Base-by-base conservation (phyloP, 2,113 vertebrate species). In the Cyphomyrus discorhynchus region DNA sequence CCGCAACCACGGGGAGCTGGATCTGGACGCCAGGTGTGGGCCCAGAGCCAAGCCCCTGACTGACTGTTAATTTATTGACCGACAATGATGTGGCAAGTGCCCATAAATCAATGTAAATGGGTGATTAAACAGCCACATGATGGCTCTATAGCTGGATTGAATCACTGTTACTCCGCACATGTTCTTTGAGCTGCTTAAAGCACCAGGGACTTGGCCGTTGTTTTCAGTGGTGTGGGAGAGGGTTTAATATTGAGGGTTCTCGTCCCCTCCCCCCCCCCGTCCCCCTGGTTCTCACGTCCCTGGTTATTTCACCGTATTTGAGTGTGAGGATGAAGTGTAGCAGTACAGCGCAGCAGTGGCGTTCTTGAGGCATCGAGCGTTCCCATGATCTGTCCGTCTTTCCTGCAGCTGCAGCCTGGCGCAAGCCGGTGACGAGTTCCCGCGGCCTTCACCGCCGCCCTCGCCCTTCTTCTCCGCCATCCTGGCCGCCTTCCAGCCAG, bases 401-500 rank as follows among this genome's bases (percentile, higher is more conserved):
- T 89, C 84, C 80, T 53, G 15, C 87, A 91, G 53, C 66, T 46
- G 90, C 95, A 98, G 97, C 93, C 97, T 98, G 93, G 97, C 96
- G 86, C 98, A 98, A 86, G 97, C 97, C 91, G 94, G 95, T 85
- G 97, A 97, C 56, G 95, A 97, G 66, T 91, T 96, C 89, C 93
- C 96, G 89, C 95, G 94, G 56, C 95, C 96, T 91, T 98, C 98
- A 4, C 98, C 98, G 46, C 98, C 97, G 17, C 98, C 98, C 9
- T 99, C 98, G 0, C 98, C 98, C 0, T 99, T 99, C 95, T 99
- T 99, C 94, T 99, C 98, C 0, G 98, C 98, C 95, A 99, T 99
- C 95, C 95, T 99, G 31, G 98, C 98, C 87, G 98, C 98, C 0
- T 99, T 99, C 94, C 98, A 99, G 90, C 98, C 98, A 4, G 92